phyloP scores from a whole-genome alignment of 2,888 invertebrate species.

The Leptogaster cylindrica region DNA sequence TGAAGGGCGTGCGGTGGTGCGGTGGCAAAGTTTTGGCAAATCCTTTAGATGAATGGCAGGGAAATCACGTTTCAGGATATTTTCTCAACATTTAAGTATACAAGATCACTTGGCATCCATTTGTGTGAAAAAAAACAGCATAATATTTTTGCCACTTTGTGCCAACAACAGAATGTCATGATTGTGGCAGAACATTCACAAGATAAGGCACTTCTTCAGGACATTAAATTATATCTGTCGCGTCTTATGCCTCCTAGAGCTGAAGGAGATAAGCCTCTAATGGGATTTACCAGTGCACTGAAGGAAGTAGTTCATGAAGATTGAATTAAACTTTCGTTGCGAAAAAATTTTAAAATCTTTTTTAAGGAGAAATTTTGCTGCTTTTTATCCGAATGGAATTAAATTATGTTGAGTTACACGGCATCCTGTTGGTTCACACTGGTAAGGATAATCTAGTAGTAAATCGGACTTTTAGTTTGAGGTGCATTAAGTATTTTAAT shows the following conservation, averaged over 20 bases:
- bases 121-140: conserved; percentile 15
- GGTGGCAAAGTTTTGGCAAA: no score
- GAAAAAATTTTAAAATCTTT: not conserved
- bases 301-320: not conserved
- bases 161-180: not conserved
- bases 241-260: not conserved
- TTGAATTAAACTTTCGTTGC: not conserved
- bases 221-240: conserved; percentile 29
- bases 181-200: conserved; percentile 10
- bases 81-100: conserved; percentile 14
- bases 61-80: conserved; percentile 13
- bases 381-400: no score
- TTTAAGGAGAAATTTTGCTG: no score
- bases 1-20: not conserved
- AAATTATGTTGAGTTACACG: no score
- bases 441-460: no score
- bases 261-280: not conserved
- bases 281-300: not conserved
- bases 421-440: no score
- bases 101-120: conserved; percentile 2
- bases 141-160: not conserved
- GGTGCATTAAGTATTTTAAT: no score
- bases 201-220: conserved; percentile 28
- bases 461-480: no score
- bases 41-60: not conserved